A percentile compares a stretch with the other conserved stretches of the same genome.
Conservation (phyloP, 2,797 vertebrate genomes). For the Pangasius krempfi region DNA sequence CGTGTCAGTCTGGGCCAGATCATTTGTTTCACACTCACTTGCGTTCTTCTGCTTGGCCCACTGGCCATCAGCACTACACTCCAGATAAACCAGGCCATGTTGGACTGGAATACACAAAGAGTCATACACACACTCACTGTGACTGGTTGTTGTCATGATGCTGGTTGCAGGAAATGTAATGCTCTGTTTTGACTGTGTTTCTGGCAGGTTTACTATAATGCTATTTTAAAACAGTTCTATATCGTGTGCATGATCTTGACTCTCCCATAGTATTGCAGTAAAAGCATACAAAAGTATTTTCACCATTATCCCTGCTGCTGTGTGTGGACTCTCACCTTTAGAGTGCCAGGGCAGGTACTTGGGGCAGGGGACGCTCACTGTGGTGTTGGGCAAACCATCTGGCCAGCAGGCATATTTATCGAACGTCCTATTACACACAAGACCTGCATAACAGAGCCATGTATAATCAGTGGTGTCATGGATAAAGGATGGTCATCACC, state of each 20-base stretch:
- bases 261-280: background rate
- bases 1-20: constrained; percentile 65
- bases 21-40: constrained; percentile 76
- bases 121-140: background rate
- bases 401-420: constrained; percentile 95
- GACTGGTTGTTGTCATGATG: background rate
- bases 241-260: background rate
- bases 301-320: background rate
- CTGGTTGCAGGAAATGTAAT: background rate
- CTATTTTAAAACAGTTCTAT: background rate
- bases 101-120: constrained; percentile 77
- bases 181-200: background rate
- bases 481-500: background rate
- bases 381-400: constrained; percentile 87
- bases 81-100: constrained; percentile 83
- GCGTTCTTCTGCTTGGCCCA: constrained; percentile 80
- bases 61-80: constrained; percentile 84
- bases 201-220: background rate
- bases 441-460: constrained; percentile 59
- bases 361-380: constrained; percentile 86
- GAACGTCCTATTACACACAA: constrained; percentile 89
- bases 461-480: constrained; percentile 4
- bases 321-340: constrained; percentile 77
- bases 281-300: constrained; percentile 2
- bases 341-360: constrained; percentile 95